Evolutionary conservation across 2,113 vertebrate genomes (phyloP).

Genomic region (Istiophorus platypterus): DNA sequence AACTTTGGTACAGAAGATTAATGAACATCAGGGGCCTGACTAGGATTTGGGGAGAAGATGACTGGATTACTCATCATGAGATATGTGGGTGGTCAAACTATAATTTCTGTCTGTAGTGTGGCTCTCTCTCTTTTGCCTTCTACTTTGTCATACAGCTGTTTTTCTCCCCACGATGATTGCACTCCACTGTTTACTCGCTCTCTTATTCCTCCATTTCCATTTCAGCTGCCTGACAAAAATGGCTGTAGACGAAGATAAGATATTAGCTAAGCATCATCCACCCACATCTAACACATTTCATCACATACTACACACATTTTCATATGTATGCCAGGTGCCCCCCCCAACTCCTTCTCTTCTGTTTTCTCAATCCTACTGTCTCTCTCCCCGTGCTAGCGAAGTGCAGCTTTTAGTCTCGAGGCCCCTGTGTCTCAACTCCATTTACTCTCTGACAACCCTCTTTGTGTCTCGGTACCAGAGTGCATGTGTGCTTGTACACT

Average conservation of each 20-base stretch:
- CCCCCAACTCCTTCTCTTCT: slow-evolving; percentile 9
- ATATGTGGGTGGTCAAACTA: slow-evolving; percentile 12
- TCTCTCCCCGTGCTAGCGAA: background rate
- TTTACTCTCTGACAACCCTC: slow-evolving; percentile 63
- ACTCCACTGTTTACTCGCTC: background rate
- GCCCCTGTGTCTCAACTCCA: slow-evolving; percentile 61
- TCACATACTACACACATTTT: slow-evolving; percentile 25
- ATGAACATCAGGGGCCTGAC: background rate
- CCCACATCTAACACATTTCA: background rate
- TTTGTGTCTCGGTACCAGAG: slow-evolving; percentile 50
- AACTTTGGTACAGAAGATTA: background rate
- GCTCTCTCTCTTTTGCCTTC: slow-evolving; percentile 21
- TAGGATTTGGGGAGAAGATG: background rate
- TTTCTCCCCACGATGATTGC: slow-evolving; percentile 4
- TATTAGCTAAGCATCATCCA: slow-evolving; percentile 18
- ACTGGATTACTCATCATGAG: slow-evolving; percentile 20
- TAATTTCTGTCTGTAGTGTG: slow-evolving; percentile 11
- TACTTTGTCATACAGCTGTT: slow-evolving; percentile 28
- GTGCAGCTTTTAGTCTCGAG: slow-evolving; percentile 52
- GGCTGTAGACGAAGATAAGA: slow-evolving; percentile 22
- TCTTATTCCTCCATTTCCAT: background rate
- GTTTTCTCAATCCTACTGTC: slow-evolving; percentile 11
- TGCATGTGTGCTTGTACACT: slow-evolving; percentile 28
- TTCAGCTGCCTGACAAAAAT: background rate
- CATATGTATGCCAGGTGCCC: slow-evolving; percentile 17